phyloP scores from a whole-genome alignment of 2,113 vertebrate species.

The Donacobius atricapilla region DNA sequence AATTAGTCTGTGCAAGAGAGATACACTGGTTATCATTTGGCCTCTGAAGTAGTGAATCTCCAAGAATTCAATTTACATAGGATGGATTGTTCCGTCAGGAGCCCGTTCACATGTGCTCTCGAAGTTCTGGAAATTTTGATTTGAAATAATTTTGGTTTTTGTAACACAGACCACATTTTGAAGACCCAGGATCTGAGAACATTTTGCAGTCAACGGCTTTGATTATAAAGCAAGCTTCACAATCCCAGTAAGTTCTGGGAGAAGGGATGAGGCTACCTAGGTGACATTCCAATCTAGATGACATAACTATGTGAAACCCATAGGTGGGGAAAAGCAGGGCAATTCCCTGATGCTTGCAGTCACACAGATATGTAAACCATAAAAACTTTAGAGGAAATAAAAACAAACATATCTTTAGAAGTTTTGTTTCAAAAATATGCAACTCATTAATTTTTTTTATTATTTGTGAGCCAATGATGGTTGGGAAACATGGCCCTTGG shows the following conservation, averaged over 20 bases:
- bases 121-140: not conserved
- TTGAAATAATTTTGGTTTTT: not conserved
- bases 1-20: not conserved
- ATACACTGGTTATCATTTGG: not conserved
- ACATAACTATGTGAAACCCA: not conserved
- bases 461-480: not conserved
- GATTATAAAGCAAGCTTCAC: not conserved
- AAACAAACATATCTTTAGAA: not conserved
- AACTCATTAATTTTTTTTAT: not conserved
- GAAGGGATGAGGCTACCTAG: not conserved
- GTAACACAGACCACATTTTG: not conserved
- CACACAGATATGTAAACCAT: not conserved
- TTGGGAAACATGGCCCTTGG: not conserved
- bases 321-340: not conserved
- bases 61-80: not conserved
- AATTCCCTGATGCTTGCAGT: not conserved
- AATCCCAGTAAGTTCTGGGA: not conserved
- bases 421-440: not conserved
- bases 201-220: not conserved
- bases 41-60: not conserved
- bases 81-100: not conserved
- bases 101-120: not conserved
- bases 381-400: not conserved
- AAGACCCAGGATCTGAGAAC: not conserved
- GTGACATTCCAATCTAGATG: not conserved